These are phyloP conservation scores for Hippocampus kuda DNA, from an alignment of 2,797 vertebrate genomes.

Conservation along the genomic window DNA sequence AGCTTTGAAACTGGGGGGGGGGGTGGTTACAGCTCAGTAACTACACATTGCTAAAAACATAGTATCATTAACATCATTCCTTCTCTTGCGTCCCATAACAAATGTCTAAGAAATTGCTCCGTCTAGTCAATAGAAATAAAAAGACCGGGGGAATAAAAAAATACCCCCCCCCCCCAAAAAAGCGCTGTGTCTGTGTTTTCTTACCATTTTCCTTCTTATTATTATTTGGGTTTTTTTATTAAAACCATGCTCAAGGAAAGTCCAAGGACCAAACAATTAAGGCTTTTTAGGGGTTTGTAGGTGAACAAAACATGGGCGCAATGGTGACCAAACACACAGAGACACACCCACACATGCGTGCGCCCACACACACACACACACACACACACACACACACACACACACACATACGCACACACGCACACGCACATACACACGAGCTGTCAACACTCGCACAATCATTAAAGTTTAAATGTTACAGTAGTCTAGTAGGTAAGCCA, in stretches of 20 bases:
- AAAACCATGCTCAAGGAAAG: slow-evolving; percentile 87
- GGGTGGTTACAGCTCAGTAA: slow-evolving; percentile 74
- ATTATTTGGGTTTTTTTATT: slow-evolving; percentile 67
- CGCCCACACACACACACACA: slow-evolving; percentile 4
- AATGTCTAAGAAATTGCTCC: slow-evolving; percentile 72
- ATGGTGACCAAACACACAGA: slow-evolving; percentile 63
- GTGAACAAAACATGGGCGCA: slow-evolving; percentile 72
- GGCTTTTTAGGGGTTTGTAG: slow-evolving; percentile 90
- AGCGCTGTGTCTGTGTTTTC: slow-evolving; percentile 66
- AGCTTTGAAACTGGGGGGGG: slow-evolving; percentile 68
- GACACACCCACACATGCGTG: slow-evolving; percentile 36
- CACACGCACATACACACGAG: slow-evolving; percentile 5
- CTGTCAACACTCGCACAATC: slow-evolving; percentile 69
- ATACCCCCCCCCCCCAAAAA: slow-evolving; percentile 11
- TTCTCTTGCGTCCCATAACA: slow-evolving; percentile 71
- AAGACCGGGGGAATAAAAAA: slow-evolving; percentile 20
- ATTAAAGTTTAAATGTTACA: slow-evolving; percentile 86
- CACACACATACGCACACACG: slow-evolving; percentile 56
- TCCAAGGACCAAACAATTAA: slow-evolving; percentile 93
- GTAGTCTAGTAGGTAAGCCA: slow-evolving; percentile 99
- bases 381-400: slow-evolving; percentile 62
- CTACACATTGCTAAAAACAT: slow-evolving; percentile 79
- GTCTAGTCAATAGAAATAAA: slow-evolving; percentile 76
- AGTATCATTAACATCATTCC: slow-evolving; percentile 74
- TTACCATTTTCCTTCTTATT: slow-evolving; percentile 60